Evolutionary conservation across 2,113 vertebrate species (phyloP).

Genomic region (Hyperopisus bebe): DNA sequence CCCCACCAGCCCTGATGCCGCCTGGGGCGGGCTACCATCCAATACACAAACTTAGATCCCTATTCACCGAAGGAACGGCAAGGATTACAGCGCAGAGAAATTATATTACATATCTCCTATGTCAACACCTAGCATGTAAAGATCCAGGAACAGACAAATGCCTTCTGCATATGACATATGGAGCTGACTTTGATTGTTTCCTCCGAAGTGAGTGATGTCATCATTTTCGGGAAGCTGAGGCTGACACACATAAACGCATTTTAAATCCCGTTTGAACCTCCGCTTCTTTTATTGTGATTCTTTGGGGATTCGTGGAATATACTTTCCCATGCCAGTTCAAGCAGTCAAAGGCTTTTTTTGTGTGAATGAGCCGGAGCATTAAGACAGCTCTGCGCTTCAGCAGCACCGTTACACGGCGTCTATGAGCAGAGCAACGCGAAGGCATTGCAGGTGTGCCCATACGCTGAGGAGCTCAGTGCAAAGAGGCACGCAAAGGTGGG

Average conservation of each 20-base stretch:
- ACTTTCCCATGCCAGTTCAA: slow-evolving; percentile 29
- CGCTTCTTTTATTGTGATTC: slow-evolving; percentile 31
- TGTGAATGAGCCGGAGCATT: slow-evolving; percentile 42
- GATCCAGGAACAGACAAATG: not conserved
- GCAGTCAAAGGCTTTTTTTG: slow-evolving; percentile 49
- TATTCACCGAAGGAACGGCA: not conserved
- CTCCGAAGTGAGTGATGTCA: not conserved
- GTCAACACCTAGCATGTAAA: not conserved
- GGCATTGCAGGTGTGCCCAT: slow-evolving; percentile 33
- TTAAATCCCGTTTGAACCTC: slow-evolving; percentile 10
- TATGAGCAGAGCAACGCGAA: slow-evolving; percentile 32
- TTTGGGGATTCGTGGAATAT: slow-evolving; percentile 39
- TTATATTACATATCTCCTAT: not conserved
- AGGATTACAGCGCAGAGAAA: not conserved
- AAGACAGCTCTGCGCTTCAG: slow-evolving; percentile 37
- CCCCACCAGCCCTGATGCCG: not conserved
- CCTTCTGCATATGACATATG: not conserved
- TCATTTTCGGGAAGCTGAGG: not conserved
- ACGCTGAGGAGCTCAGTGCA: slow-evolving; percentile 27
- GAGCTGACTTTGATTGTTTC: not conserved
- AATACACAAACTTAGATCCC: not conserved
- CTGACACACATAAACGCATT: not conserved
- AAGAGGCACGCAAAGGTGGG: slow-evolving; percentile 11
- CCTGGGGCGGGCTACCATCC: not conserved
- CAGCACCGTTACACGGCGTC: slow-evolving; percentile 32